phyloP scores from a whole-genome alignment of 2,797 vertebrate genomes.

The Rhinella marina region DNA sequence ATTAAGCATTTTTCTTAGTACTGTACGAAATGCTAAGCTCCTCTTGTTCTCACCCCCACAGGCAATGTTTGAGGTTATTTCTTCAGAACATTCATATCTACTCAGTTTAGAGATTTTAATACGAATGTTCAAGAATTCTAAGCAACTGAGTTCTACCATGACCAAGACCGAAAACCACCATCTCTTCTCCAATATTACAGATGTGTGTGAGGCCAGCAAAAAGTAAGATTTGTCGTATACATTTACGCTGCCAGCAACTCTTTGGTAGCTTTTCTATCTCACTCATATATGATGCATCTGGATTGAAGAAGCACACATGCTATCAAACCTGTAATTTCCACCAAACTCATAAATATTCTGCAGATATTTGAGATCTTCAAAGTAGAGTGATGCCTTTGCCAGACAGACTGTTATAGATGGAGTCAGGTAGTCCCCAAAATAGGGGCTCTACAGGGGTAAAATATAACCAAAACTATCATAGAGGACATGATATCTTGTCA shows the following conservation, averaged over 20 bases:
- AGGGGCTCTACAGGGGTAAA: no score
- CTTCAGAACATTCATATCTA: constrained; percentile 95
- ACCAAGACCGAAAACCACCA: constrained; percentile 96
- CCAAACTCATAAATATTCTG: background rate
- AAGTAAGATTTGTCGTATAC: constrained; percentile 77
- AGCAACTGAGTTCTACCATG: constrained; percentile 88
- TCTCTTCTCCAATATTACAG: constrained; percentile 95
- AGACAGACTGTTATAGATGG: no score
- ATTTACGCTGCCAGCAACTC: background rate
- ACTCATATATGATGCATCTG: background rate
- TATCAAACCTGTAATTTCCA: background rate
- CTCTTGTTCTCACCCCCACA: constrained; percentile 63
- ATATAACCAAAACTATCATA: no score
- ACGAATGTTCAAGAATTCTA: constrained; percentile 93
- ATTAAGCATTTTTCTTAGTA: background rate
- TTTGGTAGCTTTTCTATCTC: background rate
- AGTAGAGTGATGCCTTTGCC: no score
- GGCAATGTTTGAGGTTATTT: constrained; percentile 98
- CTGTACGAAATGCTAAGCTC: background rate
- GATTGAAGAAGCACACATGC: background rate
- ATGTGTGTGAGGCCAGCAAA: constrained; percentile 92
- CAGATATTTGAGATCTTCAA: background rate
- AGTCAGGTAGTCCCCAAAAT: no score
- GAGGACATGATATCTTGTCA: no score
- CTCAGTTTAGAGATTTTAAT: constrained; percentile 95